phyloP scores from a whole-genome alignment of 2,888 invertebrate species.

The Acheta domesticus region DNA sequence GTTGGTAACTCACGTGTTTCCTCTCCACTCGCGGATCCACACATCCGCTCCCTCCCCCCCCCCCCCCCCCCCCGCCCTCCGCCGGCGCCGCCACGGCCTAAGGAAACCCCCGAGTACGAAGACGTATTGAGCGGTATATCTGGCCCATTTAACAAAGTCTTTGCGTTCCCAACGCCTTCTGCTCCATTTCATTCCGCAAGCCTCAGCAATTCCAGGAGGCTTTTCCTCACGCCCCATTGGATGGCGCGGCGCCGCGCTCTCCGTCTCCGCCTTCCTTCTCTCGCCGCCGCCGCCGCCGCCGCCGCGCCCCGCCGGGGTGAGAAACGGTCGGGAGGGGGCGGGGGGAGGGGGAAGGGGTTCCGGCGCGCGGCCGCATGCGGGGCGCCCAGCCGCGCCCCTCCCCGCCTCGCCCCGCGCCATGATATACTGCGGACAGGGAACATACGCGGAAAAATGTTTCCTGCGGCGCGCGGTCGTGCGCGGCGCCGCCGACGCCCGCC shows the following conservation, averaged over 20 bases:
- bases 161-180: constrained; percentile 4
- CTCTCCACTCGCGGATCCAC: no score
- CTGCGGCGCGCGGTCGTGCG: no score
- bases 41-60: neutral
- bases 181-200: constrained; percentile 18
- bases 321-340: neutral
- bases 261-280: neutral
- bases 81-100: neutral
- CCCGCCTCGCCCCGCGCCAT: no score
- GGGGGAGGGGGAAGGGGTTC: no score
- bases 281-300: neutral
- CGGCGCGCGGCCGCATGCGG: no score
- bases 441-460: no score
- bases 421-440: no score
- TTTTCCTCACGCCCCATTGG: neutral
- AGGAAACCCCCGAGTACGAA: neutral
- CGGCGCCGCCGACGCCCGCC: no score
- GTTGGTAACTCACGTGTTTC: no score
- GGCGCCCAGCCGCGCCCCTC: no score
- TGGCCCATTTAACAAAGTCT: constrained; percentile 10
- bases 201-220: constrained; percentile 9
- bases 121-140: constrained; percentile 18
- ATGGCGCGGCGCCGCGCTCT: neutral
- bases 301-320: no score
- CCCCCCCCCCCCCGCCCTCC: no score